Evolutionary conservation across 2,888 invertebrate genomes (phyloP).

Genomic region (Xestia sexstrigata): DNA sequence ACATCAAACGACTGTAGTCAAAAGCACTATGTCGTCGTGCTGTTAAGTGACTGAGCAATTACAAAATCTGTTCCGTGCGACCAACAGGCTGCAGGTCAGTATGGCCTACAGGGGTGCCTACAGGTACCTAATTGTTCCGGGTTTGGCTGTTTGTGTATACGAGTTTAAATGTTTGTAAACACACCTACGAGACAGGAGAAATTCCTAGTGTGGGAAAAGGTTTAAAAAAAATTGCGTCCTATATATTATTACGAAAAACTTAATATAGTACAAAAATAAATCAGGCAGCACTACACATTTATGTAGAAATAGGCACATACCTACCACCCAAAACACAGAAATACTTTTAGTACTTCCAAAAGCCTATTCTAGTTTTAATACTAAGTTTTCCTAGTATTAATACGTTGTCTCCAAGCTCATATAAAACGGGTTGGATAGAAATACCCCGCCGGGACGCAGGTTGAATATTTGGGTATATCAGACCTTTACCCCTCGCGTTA

Average conservation of each 20-base stretch:
- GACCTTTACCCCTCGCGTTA: slow-evolving; percentile 26
- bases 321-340: neutral
- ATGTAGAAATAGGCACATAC: neutral
- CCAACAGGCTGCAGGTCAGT: too few relatives aligned
- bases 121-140: neutral
- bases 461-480: slow-evolving; percentile 54
- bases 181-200: neutral
- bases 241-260: too few relatives aligned
- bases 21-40: too few relatives aligned
- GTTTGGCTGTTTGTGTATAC: neutral
- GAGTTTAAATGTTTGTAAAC: neutral
- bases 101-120: too few relatives aligned
- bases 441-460: slow-evolving; percentile 52
- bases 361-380: slow-evolving; percentile 20
- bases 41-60: too few relatives aligned
- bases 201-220: too few relatives aligned
- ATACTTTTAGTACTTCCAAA: neutral
- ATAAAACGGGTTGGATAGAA: slow-evolving; percentile 49
- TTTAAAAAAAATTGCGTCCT: too few relatives aligned
- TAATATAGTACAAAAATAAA: too few relatives aligned
- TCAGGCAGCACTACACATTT: neutral
- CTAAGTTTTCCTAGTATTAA: slow-evolving; percentile 17
- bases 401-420: slow-evolving; percentile 34
- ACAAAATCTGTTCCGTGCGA: too few relatives aligned
- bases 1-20: too few relatives aligned